Percentiles rank a stretch among this genome's conserved stretches.
Evolutionary conservation across 2,888 invertebrate genomes (phyloP).

Genomic region (Therioaphis trifolii): DNA sequence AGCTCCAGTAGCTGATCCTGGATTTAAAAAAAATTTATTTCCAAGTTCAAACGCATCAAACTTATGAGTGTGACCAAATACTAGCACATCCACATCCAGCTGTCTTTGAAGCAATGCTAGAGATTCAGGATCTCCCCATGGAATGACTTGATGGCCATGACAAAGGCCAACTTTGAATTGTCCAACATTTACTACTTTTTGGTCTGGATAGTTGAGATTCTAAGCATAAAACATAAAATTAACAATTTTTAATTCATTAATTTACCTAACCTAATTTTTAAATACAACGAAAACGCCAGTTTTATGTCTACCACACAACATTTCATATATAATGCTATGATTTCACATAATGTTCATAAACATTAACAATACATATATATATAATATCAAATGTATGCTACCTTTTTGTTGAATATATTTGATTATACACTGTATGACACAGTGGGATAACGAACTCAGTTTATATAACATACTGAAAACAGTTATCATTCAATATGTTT

Average conservation of each 20-base stretch:
- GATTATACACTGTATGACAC: too few relatives aligned
- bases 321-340: too few relatives aligned
- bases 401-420: too few relatives aligned
- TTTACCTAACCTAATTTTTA: too few relatives aligned
- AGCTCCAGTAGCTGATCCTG: constrained; percentile 98
- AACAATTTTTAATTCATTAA: not conserved
- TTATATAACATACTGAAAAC: too few relatives aligned
- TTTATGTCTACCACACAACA: too few relatives aligned
- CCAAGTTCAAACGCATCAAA: constrained; percentile 99
- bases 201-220: constrained; percentile 94
- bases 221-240: constrained; percentile 69
- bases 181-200: constrained; percentile 98
- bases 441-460: too few relatives aligned
- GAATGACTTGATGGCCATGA: constrained; percentile 98
- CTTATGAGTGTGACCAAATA: constrained; percentile 98
- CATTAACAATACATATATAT: too few relatives aligned
- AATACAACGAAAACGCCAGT: too few relatives aligned
- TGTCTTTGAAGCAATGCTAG: constrained; percentile 94
- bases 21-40: constrained; percentile 98
- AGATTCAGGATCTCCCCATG: constrained; percentile 95
- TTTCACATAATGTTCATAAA: too few relatives aligned
- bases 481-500: too few relatives aligned
- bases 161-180: constrained; percentile 97
- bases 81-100: constrained; percentile 97
- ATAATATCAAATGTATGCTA: too few relatives aligned